Evolutionary conservation across 2,888 invertebrate genomes (phyloP).

Genomic region (Ariolimax columbianus): DNA sequence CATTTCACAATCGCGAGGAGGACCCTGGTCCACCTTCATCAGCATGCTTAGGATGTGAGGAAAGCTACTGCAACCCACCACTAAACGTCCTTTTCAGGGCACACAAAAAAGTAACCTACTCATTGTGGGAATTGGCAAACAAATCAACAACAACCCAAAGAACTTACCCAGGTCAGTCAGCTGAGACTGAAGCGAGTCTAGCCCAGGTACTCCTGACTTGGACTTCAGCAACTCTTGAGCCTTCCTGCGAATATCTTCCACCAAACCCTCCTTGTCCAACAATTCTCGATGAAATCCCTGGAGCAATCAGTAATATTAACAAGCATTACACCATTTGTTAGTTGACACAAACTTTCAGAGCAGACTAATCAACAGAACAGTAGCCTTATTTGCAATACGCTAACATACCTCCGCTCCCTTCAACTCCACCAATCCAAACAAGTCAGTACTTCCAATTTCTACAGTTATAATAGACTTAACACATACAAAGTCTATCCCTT

Average conservation of each 20-base stretch:
- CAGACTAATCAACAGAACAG: background rate
- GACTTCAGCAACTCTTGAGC: constrained; percentile 91
- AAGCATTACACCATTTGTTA: background rate
- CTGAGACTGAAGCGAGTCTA: constrained; percentile 89
- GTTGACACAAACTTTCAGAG: background rate
- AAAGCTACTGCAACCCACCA: too few species aligned
- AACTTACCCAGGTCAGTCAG: constrained; percentile 87
- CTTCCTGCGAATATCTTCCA: constrained; percentile 93
- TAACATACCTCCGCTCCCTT: background rate
- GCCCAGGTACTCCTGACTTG: constrained; percentile 90
- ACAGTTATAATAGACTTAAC: background rate
- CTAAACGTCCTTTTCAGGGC: too few species aligned
- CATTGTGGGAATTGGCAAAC: too few species aligned
- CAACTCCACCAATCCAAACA: background rate
- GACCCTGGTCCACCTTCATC: too few species aligned
- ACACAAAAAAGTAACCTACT: too few species aligned
- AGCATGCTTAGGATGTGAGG: too few species aligned
- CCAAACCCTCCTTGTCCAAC: constrained; percentile 83
- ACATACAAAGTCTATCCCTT: background rate
- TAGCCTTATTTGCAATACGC: background rate
- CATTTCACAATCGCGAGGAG: too few species aligned
- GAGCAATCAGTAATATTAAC: background rate
- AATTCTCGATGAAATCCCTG: constrained; percentile 75
- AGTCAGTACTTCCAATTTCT: background rate
- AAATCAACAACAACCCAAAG: background rate